phyloP scores from a whole-genome alignment of 2,797 vertebrate species.

The Dromococcyx pavoninus region DNA sequence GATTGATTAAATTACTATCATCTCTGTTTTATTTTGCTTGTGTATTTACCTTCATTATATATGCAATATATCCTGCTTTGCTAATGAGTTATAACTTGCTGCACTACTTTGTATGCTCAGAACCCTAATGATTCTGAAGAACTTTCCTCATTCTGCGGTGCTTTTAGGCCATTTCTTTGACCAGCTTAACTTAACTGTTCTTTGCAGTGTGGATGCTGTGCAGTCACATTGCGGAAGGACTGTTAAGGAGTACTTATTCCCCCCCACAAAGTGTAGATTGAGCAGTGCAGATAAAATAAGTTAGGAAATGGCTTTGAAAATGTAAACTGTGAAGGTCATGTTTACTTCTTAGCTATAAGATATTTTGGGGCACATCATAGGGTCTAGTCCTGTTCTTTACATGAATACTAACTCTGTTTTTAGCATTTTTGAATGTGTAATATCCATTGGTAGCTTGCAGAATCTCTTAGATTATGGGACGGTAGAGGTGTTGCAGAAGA shows the following conservation, averaged over 20 bases:
- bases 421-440: neutral
- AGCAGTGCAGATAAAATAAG: neutral
- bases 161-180: neutral
- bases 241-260: neutral
- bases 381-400: neutral
- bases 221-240: conserved; percentile 5
- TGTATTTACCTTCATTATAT: neutral
- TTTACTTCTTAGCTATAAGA: neutral
- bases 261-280: neutral
- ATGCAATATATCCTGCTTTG: neutral
- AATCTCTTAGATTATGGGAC: neutral
- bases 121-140: neutral
- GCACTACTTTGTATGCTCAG: neutral
- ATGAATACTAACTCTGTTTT: neutral
- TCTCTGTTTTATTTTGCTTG: neutral
- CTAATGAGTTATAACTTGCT: conserved; percentile 6
- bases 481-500: neutral
- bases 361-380: neutral
- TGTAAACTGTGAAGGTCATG: neutral
- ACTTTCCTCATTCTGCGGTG: neutral
- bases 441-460: neutral
- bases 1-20: neutral
- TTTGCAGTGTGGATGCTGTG: neutral
- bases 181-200: neutral
- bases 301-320: neutral